Conservation (phyloP, 2,888 invertebrate species). For the Lydus trimaculatus region DNA sequence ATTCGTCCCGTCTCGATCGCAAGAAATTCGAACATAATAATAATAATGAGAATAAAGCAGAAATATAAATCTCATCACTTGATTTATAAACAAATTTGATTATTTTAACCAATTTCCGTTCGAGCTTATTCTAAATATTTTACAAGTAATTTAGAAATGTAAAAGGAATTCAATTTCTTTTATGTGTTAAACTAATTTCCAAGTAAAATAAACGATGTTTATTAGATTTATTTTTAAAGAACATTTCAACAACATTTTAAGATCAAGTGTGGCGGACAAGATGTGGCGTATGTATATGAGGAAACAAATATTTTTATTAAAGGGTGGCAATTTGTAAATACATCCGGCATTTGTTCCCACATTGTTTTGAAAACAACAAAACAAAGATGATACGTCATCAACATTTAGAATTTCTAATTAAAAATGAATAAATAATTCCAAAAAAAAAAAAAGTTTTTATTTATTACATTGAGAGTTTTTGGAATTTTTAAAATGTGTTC, state of each 20-base stretch:
- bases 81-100: not conserved
- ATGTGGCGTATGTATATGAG: constrained; percentile 34
- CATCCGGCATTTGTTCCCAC: constrained; percentile 56
- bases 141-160: constrained; percentile 34
- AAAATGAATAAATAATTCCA: constrained; percentile 1
- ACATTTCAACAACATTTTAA: constrained; percentile 39
- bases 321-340: constrained; percentile 47
- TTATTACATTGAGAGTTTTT: not conserved
- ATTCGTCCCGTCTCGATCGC: constrained; percentile 17
- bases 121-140: constrained; percentile 26
- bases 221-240: constrained; percentile 44
- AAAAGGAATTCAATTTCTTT: constrained; percentile 41
- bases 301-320: constrained; percentile 53
- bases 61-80: constrained; percentile 7
- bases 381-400: not conserved
- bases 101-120: constrained; percentile 4
- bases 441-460: too few species aligned
- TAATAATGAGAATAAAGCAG: not conserved
- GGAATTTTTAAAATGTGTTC: not conserved
- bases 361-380: constrained; percentile 25
- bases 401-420: not conserved
- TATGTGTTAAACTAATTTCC: constrained; percentile 52
- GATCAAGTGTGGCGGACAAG: constrained; percentile 45
- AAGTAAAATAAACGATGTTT: constrained; percentile 54
- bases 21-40: not conserved